Conservation (phyloP, 2,888 invertebrate species). For the Athalia rosae region DNA sequence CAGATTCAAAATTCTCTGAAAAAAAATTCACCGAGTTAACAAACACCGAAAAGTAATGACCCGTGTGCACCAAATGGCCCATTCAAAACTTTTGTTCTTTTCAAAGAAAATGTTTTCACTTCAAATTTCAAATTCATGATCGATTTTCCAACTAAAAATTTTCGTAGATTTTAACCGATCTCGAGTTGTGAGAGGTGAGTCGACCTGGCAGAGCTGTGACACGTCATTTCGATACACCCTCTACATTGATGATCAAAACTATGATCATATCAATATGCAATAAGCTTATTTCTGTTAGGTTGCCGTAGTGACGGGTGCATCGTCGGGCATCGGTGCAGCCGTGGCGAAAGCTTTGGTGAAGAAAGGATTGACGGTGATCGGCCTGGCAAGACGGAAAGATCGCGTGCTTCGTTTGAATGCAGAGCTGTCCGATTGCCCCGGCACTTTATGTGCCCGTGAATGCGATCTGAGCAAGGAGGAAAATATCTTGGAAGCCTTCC, state of each 20-base stretch:
- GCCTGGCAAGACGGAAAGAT: constrained; percentile 75
- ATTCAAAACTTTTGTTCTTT: too few species aligned
- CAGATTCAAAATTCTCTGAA: too few species aligned
- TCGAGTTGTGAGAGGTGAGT: too few species aligned
- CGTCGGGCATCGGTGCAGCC: constrained; percentile 78
- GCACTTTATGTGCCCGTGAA: constrained; percentile 64
- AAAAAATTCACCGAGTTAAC: too few species aligned
- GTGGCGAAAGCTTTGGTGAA: constrained; percentile 73
- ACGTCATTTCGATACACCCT: not conserved
- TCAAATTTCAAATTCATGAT: too few species aligned
- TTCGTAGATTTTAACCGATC: too few species aligned
- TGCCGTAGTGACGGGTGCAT: constrained; percentile 80
- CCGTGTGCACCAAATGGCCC: too few species aligned
- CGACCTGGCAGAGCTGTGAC: not conserved
- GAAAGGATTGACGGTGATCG: constrained; percentile 76
- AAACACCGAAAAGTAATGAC: too few species aligned
- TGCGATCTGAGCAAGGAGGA: constrained; percentile 58
- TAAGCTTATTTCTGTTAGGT: constrained; percentile 64
- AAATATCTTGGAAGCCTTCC: constrained; percentile 57
- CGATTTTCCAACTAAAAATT: too few species aligned
- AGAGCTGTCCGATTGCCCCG: constrained; percentile 51
- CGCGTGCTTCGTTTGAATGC: constrained; percentile 66
- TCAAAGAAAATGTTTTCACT: too few species aligned
- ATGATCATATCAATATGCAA: not conserved
- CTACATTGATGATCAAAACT: too few species aligned